Evolutionary conservation across 1,140 invertebrate species (phyloP).

Genomic region (Ectropis grisescens): DNA sequence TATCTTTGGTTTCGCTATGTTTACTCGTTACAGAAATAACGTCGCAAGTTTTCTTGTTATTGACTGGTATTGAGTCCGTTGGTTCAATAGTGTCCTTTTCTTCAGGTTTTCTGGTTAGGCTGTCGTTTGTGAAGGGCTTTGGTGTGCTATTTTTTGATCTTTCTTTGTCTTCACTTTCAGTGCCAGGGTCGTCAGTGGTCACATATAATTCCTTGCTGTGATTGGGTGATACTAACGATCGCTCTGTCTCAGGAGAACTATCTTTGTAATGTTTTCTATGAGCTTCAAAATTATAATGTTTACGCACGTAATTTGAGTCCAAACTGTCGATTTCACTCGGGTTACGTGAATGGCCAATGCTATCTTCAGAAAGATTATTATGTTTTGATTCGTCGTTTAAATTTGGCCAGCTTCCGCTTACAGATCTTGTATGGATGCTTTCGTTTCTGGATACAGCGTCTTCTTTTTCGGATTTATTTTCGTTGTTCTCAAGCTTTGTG

Average conservation of each 20-base stretch:
- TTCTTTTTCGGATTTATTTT: constrained; percentile 39
- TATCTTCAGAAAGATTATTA: constrained; percentile 56
- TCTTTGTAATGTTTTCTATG: constrained; percentile 58
- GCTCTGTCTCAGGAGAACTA: constrained; percentile 56
- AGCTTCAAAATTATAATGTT: constrained; percentile 68
- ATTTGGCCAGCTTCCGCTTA: constrained; percentile 58
- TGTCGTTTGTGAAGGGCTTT: constrained; percentile 55
- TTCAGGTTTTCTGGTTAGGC: constrained; percentile 18
- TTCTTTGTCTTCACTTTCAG: constrained; percentile 41
- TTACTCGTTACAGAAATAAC: constrained; percentile 31
- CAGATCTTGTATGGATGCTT: constrained; percentile 44
- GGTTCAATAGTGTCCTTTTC: constrained; percentile 24
- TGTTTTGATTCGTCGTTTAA: constrained; percentile 53
- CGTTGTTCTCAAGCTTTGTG: constrained; percentile 23
- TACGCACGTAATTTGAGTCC: constrained; percentile 76
- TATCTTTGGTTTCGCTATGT: constrained; percentile 16
- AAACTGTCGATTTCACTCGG: constrained; percentile 75
- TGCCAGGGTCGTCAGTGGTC: constrained; percentile 48
- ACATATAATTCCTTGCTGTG: constrained; percentile 53
- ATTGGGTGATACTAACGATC: constrained; percentile 35
- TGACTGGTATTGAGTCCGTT: constrained; percentile 12
- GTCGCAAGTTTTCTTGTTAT: constrained; percentile 27
- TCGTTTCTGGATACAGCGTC: constrained; percentile 35
- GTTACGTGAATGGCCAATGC: constrained; percentile 57
- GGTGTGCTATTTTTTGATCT: constrained; percentile 59